Evolutionary conservation across 37 sponge, comb jelly and placozoan species (phyloP), one percentile per base, ranked within the genome.

Genomic region (Chondrilla cf. caribensis): DNA sequence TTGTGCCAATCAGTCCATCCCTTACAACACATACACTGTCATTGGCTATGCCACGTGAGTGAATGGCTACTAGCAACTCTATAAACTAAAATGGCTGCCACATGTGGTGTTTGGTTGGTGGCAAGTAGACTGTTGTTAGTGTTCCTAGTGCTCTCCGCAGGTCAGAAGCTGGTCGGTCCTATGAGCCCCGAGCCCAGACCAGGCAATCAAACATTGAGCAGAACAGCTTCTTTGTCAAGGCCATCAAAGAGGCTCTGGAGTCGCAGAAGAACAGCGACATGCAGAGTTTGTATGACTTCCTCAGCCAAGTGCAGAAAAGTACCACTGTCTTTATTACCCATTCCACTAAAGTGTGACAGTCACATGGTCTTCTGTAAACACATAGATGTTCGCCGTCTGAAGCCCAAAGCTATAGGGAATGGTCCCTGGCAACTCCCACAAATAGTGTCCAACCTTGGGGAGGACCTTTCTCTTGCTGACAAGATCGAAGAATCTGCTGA

Each of bases 191-290:
- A 35, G 3, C 36, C 28, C 71, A 22, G 40, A 42, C 51, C 7
- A 35, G 22, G 3, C 57, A 38, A 18, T 19, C 21, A 14, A 58
- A 77, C 17, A 78, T 81, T 7, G 73, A 81, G 54, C 67, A 89
- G 0, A 93, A 93, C 87, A 89, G 90, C 26, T 87, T 89, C 41
- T 93, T 93, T 84, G 87, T 93, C 55, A 57, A 87, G 18, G 89
- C 89, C 14, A 66, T 93, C 37, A 86, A 86, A 62, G 78, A 81
- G 28, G 79, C 80, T 36, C 81, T 93, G 4, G 73, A 92, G 28
- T 31, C 19, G 8, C 38, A 85, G 29, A 82, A 81, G 11, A 38
- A 32, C 38, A 60, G 73, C 39, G 81, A 84, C 43, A 78, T 57
- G 2, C 70, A 88, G 58, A 60, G 81, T 2, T 35, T 93, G 18